Percentiles rank a stretch among this genome's conserved stretches.
These are phyloP conservation scores for Vulpes lagopus DNA, from an alignment of 2,113 vertebrate species.

Conservation along the genomic window DNA sequence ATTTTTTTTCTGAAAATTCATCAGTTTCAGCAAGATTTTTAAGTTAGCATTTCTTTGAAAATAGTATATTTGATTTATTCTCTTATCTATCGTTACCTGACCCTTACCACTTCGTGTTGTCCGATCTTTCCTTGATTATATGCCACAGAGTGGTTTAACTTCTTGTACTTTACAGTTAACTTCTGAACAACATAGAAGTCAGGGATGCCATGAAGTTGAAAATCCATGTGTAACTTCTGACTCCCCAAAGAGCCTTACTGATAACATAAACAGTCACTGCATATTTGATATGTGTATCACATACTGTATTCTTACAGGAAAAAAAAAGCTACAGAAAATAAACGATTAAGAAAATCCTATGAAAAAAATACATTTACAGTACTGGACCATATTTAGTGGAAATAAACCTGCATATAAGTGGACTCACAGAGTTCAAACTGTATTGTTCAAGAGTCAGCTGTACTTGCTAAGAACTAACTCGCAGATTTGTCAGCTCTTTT, in stretches of 20 bases:
- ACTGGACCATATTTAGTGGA: neutral
- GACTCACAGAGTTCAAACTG: neutral
- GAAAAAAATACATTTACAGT: neutral
- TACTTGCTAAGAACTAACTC: neutral
- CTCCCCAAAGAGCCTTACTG: neutral
- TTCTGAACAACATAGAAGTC: neutral
- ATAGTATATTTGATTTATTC: too few relatives aligned
- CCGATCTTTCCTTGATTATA: neutral
- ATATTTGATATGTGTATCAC: neutral
- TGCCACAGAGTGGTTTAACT: neutral
- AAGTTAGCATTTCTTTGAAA: neutral
- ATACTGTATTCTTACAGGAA: neutral
- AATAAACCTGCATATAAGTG: neutral
- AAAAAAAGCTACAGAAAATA: neutral
- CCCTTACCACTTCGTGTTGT: neutral
- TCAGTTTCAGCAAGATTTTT: neutral
- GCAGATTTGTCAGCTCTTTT: neutral
- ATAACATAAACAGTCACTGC: neutral
- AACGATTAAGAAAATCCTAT: neutral
- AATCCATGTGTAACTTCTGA: neutral
- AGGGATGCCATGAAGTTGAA: neutral
- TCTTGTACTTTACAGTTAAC: neutral
- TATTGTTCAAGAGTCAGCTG: neutral
- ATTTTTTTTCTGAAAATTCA: neutral
- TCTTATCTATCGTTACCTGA: neutral